Conservation (phyloP, 92 coral and sea anemone species). For the Pocillopora meandrina region DNA sequence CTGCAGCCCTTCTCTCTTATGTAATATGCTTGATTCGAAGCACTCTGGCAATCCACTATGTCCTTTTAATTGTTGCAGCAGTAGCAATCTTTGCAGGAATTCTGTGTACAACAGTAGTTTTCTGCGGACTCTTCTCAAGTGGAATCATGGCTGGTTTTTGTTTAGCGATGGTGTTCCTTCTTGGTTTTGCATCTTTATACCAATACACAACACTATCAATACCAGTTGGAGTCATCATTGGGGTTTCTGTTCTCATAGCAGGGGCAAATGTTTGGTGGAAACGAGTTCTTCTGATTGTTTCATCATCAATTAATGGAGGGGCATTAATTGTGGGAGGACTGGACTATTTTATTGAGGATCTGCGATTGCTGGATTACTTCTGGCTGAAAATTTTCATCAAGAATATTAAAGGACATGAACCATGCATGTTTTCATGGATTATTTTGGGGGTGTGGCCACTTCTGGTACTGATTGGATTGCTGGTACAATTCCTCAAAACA, state of each 20-base stretch:
- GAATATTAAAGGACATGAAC: constrained; percentile 42
- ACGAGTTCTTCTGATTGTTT: constrained; percentile 70
- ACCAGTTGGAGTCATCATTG: constrained; percentile 76
- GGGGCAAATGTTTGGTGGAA: constrained; percentile 97
- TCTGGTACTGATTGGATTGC: constrained; percentile 67
- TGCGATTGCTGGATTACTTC: constrained; percentile 68
- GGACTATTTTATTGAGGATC: constrained; percentile 89
- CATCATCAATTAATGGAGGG: constrained; percentile 82
- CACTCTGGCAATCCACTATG: constrained; percentile 60
- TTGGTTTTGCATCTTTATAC: constrained; percentile 69
- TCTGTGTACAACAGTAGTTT: constrained; percentile 88
- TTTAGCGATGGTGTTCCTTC: constrained; percentile 70
- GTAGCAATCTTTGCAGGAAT: constrained; percentile 87
- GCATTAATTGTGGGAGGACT: constrained; percentile 72
- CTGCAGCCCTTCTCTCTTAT: constrained; percentile 82
- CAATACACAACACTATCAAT: constrained; percentile 69
- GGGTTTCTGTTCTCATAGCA: constrained; percentile 77
- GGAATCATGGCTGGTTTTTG: constrained; percentile 90
- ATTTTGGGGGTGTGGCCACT: constrained; percentile 83
- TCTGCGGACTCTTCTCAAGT: constrained; percentile 84
- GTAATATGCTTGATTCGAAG: constrained; percentile 77
- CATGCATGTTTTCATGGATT: constrained; percentile 90
- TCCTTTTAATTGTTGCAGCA: constrained; percentile 89
- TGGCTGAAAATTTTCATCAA: constrained; percentile 69
- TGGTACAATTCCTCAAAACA: constrained; percentile 95